These are phyloP conservation scores for Manduca sexta DNA, from an alignment of 1,140 invertebrate genomes.

Conservation along the genomic window DNA sequence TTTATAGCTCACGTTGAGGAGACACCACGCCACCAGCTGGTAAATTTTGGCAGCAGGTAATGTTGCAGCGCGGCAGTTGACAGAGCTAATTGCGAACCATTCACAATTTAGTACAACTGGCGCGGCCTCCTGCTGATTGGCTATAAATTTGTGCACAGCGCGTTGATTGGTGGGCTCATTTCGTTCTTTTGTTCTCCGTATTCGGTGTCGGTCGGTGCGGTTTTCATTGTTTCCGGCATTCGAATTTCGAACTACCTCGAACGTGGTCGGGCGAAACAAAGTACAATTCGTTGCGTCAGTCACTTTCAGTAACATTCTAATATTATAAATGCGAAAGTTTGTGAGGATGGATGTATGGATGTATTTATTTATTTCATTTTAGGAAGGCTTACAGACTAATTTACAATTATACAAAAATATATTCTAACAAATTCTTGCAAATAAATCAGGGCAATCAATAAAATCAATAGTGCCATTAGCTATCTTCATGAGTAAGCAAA, in stretches of 20 bases:
- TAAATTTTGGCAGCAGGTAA: not conserved
- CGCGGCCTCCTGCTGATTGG: constrained; percentile 28
- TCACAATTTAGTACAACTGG: constrained; percentile 22
- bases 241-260: too few relatives aligned
- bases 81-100: constrained; percentile 26
- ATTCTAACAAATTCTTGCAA: too few relatives aligned
- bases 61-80: not conserved
- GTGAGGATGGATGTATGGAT: too few relatives aligned
- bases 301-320: too few relatives aligned
- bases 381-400: too few relatives aligned
- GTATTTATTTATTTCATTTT: too few relatives aligned
- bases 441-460: too few relatives aligned
- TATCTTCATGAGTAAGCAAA: too few relatives aligned
- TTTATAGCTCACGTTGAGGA: too few relatives aligned
- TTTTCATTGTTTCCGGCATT: constrained; percentile 2
- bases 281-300: not conserved
- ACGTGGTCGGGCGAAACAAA: not conserved
- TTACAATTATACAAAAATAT: too few relatives aligned
- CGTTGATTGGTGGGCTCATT: constrained; percentile 23
- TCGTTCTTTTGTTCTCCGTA: constrained; percentile 9
- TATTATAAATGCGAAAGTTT: too few relatives aligned
- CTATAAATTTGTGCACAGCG: constrained; percentile 26
- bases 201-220: not conserved
- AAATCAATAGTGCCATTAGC: too few relatives aligned
- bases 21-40: not conserved